A percentile compares a stretch with the other conserved stretches of the same genome.
Conservation (phyloP, 2,888 invertebrate species). For the Drosophila pullipes region DNA sequence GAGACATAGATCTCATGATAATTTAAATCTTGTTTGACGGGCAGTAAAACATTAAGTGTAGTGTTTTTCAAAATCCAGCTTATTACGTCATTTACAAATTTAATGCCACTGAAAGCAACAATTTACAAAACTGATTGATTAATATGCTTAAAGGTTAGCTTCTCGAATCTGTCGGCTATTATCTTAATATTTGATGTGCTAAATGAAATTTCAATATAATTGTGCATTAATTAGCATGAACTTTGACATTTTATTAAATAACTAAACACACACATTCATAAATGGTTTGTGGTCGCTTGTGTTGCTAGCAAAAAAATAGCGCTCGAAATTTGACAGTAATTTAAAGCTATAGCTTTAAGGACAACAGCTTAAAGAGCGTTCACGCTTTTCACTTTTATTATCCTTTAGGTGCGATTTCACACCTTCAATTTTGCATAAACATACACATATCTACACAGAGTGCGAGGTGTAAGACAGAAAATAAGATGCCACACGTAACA, state of each 20-base stretch:
- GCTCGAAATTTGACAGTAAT: neutral
- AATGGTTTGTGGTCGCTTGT: neutral
- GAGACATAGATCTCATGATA: neutral
- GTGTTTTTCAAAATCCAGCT: neutral
- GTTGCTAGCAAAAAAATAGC: neutral
- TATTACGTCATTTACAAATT: neutral
- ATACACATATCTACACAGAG: constrained; percentile 2
- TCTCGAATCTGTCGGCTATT: neutral
- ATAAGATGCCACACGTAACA: constrained; percentile 72
- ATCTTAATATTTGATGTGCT: neutral
- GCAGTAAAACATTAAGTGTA: neutral
- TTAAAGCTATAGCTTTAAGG: constrained; percentile 28
- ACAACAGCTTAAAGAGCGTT: constrained; percentile 24
- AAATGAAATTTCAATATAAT: neutral
- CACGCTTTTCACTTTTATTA: constrained; percentile 76
- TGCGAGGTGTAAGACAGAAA: constrained; percentile 14
- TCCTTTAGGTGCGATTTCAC: constrained; percentile 78
- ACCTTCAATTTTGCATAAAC: constrained; percentile 68
- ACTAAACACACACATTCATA: neutral
- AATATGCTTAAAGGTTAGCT: neutral
- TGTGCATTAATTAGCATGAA: neutral
- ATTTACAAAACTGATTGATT: neutral
- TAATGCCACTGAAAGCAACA: neutral
- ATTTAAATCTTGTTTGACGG: neutral
- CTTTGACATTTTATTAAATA: neutral